Percentiles rank a stretch among this genome's conserved stretches.
phyloP scores from a whole-genome alignment of 53 echinoderm and acorn worm species.

The Henricia sp. region DNA sequence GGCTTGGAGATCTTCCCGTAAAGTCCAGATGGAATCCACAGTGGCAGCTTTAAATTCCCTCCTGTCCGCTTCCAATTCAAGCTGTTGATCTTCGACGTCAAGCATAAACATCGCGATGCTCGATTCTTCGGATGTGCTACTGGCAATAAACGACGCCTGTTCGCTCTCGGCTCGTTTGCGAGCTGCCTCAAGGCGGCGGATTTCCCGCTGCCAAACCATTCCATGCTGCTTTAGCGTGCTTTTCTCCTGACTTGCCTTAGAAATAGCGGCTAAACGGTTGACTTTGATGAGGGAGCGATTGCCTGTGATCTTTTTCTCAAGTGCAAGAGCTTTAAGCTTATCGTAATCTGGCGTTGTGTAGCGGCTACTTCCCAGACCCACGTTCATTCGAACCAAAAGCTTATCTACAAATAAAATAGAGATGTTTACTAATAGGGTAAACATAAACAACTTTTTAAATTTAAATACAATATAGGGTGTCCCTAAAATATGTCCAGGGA shows the following conservation, averaged over 20 bases:
- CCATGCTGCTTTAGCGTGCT: conserved; percentile 87
- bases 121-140: conserved; percentile 69
- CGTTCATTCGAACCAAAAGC: conserved; percentile 87
- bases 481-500: no score
- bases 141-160: conserved; percentile 41
- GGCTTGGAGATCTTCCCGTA: conserved; percentile 71
- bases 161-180: conserved; percentile 59
- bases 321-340: conserved; percentile 71
- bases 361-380: conserved; percentile 82
- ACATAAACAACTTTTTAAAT: no score
- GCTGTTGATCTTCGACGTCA: conserved; percentile 78
- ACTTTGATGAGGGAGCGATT: conserved; percentile 82
- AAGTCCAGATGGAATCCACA: conserved; percentile 81
- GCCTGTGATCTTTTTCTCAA: conserved; percentile 86
- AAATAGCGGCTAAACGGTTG: conserved; percentile 67
- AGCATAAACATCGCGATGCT: conserved; percentile 93
- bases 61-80: conserved; percentile 66
- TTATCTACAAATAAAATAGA: no score
- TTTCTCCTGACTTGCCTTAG: conserved; percentile 78
- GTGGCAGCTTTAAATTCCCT: conserved; percentile 75
- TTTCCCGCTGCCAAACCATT: conserved; percentile 83
- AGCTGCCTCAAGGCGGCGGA: conserved; percentile 56
- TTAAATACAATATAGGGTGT: no score
- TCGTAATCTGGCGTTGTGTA: conserved; percentile 86
- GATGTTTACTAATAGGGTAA: no score